phyloP scores from a whole-genome alignment of 2,888 invertebrate species.

The Dicyrtomina minuta region DNA sequence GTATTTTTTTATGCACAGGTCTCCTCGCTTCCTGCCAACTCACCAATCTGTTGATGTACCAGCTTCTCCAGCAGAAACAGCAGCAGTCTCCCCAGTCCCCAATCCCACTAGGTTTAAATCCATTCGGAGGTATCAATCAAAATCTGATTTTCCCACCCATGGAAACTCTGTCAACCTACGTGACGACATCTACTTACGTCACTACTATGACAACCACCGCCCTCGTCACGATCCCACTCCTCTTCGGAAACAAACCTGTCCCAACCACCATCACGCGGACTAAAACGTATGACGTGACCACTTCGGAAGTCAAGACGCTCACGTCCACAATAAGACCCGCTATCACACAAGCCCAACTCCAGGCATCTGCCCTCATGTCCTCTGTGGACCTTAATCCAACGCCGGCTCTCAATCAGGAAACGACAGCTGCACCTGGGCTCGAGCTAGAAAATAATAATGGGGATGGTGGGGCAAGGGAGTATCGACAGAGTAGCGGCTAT shows the following conservation, averaged over 20 bases:
- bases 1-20: no score
- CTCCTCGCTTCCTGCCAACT: constrained; percentile 52
- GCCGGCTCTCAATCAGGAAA: neutral
- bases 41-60: constrained; percentile 52
- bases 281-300: constrained; percentile 31
- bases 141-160: constrained; percentile 42
- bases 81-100: constrained; percentile 43
- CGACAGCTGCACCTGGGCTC: no score
- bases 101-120: neutral
- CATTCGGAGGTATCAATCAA: constrained; percentile 37
- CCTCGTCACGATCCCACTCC: constrained; percentile 49
- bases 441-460: no score
- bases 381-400: constrained; percentile 13
- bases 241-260: constrained; percentile 46
- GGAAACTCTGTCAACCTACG: constrained; percentile 45
- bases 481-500: neutral
- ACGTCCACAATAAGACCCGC: constrained; percentile 36
- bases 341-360: constrained; percentile 5
- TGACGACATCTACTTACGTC: constrained; percentile 48
- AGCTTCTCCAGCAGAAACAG: constrained; percentile 48
- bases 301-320: constrained; percentile 30
- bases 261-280: constrained; percentile 38
- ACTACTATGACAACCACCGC: constrained; percentile 49
- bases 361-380: constrained; percentile 10
- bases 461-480: no score